Evolutionary conservation across 1,140 invertebrate genomes (phyloP).

Genomic region (Himalopsyche phryganea): DNA sequence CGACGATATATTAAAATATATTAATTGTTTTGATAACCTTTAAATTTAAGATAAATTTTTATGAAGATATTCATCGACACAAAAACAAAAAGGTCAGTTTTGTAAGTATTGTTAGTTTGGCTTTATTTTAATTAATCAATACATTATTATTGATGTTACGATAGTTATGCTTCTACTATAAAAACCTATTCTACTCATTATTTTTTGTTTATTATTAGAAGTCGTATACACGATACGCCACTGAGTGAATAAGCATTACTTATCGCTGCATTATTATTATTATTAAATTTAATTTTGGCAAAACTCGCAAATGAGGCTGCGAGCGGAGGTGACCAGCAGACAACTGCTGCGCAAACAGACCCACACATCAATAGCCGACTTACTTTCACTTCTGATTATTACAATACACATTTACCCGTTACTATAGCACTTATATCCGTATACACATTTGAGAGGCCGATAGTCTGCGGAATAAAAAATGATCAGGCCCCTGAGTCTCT

Average conservation of each 20-base stretch:
- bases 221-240: no score
- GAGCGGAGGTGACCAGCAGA: neutral
- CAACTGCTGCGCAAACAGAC: slow-evolving; percentile 2
- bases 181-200: no score
- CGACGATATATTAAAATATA: no score
- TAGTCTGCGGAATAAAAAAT: slow-evolving; percentile 6
- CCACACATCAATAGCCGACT: neutral
- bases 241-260: neutral
- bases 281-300: slow-evolving; percentile 6
- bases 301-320: neutral
- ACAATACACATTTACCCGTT: slow-evolving; percentile 23
- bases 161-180: no score
- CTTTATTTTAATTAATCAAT: no score
- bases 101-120: no score
- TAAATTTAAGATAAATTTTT: no score
- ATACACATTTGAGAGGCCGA: neutral
- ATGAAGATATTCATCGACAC: no score
- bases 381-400: slow-evolving; percentile 21
- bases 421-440: slow-evolving; percentile 2
- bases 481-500: neutral
- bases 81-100: no score
- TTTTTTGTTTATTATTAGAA: no score
- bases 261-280: slow-evolving; percentile 2
- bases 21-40: no score
- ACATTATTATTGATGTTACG: no score